Base-by-base conservation (phyloP, 2,113 vertebrate species). In the Tautogolabrus adspersus region DNA sequence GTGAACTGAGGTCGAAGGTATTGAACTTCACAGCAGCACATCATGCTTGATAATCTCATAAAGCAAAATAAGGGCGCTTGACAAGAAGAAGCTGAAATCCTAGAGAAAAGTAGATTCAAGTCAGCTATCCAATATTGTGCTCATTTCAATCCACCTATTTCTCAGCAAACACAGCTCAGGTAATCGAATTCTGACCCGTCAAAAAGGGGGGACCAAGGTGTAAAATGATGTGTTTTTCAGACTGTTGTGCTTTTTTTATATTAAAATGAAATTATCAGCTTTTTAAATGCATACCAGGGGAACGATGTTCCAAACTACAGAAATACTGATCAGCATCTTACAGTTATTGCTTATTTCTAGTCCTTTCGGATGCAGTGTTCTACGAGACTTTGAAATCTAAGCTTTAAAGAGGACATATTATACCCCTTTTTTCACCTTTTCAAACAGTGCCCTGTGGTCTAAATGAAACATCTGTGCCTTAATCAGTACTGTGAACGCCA, bases 221-320 rank as follows among this genome's bases (percentile, higher is more conserved):
- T 62, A 47, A 62, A 70, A 71, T 26, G 77, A 82, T 42, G 37
- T 79, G 54, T 47, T 68, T 19, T 66, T 66, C 23, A 51, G 59
- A 40, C 22, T 44, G 55, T 68, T 37, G 51, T 62, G 65, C 72
- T 82, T 81, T 81, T 72, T 83, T 78, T 55, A 37, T 49, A 58
- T 47, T 77, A 56, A 77, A 86, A 84, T 81, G 18, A 84, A 87
- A 83, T 79, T 51, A 85, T 70, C 55, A 13, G 57, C 19, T 10
- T 16, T 44, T 57, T 19, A 37, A 60, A 62, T 8, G 1, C 16
- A 62, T 79, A 79, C 65, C 58, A 0, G 23, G 40, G 61, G 67
- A 62, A 13, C 40, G 62, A 72, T 83, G 73, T 40, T 66, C 64
- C 49, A 83, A 91, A 87, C 51, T 8, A 15, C n/a, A 49, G 15